Conservation (phyloP, 1,140 invertebrate genomes). For the Trissolcus basalis region DNA sequence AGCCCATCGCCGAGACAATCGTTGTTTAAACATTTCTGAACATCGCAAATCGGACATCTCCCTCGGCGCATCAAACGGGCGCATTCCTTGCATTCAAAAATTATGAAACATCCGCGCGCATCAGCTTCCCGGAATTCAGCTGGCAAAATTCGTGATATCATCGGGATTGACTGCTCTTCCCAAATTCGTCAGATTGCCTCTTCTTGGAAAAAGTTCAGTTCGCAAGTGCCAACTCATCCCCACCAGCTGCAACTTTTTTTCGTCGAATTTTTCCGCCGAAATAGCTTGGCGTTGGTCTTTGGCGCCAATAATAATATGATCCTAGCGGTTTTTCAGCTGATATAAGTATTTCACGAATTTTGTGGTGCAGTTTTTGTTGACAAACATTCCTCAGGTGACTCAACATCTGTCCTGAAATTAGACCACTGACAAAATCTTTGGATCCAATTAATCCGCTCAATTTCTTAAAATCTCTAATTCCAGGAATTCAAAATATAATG, state of each 20-base stretch:
- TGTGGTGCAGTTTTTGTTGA: too few species aligned
- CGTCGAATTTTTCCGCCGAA: constrained; percentile 25
- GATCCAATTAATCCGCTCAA: too few species aligned
- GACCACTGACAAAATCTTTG: too few species aligned
- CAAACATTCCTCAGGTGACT: too few species aligned
- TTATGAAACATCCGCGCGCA: constrained; percentile 31
- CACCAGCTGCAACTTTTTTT: constrained; percentile 5
- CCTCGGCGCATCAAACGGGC: background rate
- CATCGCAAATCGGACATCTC: constrained; percentile 5
- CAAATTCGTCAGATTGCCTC: constrained; percentile 14
- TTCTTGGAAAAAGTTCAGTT: constrained; percentile 14
- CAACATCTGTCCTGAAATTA: too few species aligned
- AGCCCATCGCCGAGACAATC: constrained; percentile 5
- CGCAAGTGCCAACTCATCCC: constrained; percentile 9
- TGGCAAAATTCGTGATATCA: constrained; percentile 4
- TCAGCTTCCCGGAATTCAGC: constrained; percentile 28
- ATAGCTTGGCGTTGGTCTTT: constrained; percentile 8
- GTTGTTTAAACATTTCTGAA: constrained; percentile 9
- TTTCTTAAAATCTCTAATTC: too few species aligned
- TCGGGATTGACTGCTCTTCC: constrained; percentile 1
- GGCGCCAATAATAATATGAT: constrained; percentile 15
- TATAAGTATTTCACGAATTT: too few species aligned
- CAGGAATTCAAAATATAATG: too few species aligned
- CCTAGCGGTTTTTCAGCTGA: constrained; percentile 3
- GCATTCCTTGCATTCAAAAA: constrained; percentile 13